Conservation (phyloP, 1,140 invertebrate species). For the Doryteuthis pealeii region DNA sequence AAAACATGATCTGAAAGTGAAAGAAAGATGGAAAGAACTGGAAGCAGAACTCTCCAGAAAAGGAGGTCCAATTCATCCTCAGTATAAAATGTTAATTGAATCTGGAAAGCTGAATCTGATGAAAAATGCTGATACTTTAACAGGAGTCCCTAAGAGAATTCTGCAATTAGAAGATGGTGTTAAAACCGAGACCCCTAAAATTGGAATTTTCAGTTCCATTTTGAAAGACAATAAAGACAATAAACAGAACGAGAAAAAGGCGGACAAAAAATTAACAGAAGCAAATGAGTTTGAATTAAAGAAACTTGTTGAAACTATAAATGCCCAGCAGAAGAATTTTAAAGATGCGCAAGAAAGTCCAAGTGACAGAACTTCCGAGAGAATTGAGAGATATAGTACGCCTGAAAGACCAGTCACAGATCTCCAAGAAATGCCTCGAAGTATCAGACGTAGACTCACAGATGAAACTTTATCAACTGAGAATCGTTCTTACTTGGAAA, state of each 20-base stretch:
- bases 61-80: conserved; percentile 20
- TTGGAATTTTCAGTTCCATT: conserved; percentile 14
- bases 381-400: too few species aligned
- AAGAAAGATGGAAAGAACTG: conserved; percentile 36
- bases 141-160: conserved; percentile 11
- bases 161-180: not conserved
- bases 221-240: too few species aligned
- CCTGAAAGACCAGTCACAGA: too few species aligned
- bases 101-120: conserved; percentile 27
- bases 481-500: not conserved
- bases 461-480: too few species aligned
- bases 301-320: not conserved
- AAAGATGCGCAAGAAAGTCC: too few species aligned
- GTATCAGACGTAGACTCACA: too few species aligned
- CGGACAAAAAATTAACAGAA: not conserved
- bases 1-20: conserved; percentile 42
- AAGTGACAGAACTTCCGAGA: too few species aligned
- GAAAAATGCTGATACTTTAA: conserved; percentile 30
- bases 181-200: conserved; percentile 18
- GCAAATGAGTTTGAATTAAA: not conserved
- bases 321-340: too few species aligned
- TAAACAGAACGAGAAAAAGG: not conserved
- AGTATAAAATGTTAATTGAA: conserved; percentile 20
- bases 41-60: conserved; percentile 18
- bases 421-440: not conserved